These are phyloP conservation scores for Tursiops truncatus DNA, from an alignment of 2,113 vertebrate species.

Conservation along the genomic window DNA sequence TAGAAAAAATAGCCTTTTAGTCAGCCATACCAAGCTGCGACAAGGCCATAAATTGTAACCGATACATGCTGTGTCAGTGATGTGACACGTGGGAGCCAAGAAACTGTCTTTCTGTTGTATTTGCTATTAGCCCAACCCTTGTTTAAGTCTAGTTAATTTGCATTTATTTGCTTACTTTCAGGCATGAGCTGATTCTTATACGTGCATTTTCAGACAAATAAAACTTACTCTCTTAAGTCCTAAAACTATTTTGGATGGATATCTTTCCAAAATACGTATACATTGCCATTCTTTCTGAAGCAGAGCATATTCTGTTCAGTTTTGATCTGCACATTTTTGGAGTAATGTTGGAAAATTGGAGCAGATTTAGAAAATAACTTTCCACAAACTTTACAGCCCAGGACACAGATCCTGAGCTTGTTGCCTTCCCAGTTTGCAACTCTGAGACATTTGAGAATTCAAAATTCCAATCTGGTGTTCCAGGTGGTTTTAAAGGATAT, in stretches of 20 bases:
- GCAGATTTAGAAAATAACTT: conserved; percentile 49
- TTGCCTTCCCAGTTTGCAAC: background rate
- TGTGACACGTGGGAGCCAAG: background rate
- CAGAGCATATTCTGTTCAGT: conserved; percentile 17
- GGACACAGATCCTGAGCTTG: background rate
- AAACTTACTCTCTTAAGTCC: background rate
- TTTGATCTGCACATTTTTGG: conserved; percentile 4
- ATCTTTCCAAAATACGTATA: conserved; percentile 34
- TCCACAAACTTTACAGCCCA: background rate
- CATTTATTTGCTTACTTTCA: background rate
- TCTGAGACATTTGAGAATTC: background rate
- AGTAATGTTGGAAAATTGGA: conserved; percentile 15
- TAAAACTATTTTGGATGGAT: conserved; percentile 18
- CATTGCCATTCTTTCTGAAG: background rate
- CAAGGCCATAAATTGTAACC: background rate
- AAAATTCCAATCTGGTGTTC: background rate
- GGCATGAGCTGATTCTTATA: background rate
- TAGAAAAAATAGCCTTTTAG: background rate
- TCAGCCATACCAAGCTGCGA: background rate
- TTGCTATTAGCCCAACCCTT: background rate
- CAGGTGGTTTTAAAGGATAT: background rate
- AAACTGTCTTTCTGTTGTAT: background rate
- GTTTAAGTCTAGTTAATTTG: background rate
- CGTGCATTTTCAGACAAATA: conserved; percentile 11
- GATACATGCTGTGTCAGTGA: background rate